Percentiles rank a stretch among this genome's conserved stretches.
Evolutionary conservation across 2,888 invertebrate genomes (phyloP).

Genomic region (Trichogramma evanescens): DNA sequence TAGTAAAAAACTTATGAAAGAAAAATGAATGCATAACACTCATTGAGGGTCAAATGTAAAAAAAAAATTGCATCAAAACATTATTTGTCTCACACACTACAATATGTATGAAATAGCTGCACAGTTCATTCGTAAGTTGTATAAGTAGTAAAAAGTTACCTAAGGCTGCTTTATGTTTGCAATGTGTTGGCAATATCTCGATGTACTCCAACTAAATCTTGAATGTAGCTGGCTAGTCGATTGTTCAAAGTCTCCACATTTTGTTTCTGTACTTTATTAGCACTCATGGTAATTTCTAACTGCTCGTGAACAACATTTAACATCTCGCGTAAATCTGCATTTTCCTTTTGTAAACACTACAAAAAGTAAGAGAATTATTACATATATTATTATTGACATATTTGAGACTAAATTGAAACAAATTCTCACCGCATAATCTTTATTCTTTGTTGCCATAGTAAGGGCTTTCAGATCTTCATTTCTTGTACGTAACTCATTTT

Average conservation of each 20-base stretch:
- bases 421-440: conserved; percentile 39
- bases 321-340: conserved; percentile 60
- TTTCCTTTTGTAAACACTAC: conserved; percentile 58
- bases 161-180: conserved; percentile 58
- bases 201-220: conserved; percentile 74
- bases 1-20: too few species aligned
- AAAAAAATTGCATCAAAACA: conserved; percentile 3
- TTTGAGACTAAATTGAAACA: conserved; percentile 9
- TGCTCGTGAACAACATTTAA: conserved; percentile 72
- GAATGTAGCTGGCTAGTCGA: conserved; percentile 73
- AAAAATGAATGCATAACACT: too few species aligned
- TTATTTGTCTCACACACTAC: conserved; percentile 21
- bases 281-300: conserved; percentile 68
- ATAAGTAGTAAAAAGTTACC: conserved; percentile 31
- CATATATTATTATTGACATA: not conserved
- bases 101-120: conserved; percentile 23
- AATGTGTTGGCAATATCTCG: conserved; percentile 75
- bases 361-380: conserved; percentile 21
- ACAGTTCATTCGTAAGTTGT: conserved; percentile 26
- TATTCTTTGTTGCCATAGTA: conserved; percentile 46
- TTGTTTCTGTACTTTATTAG: conserved; percentile 75
- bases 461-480: conserved; percentile 71
- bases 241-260: conserved; percentile 75
- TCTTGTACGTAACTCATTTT: conserved; percentile 73
- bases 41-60: too few species aligned